Conservation (phyloP, 1,140 invertebrate genomes). For the Eubasilissa regina region DNA sequence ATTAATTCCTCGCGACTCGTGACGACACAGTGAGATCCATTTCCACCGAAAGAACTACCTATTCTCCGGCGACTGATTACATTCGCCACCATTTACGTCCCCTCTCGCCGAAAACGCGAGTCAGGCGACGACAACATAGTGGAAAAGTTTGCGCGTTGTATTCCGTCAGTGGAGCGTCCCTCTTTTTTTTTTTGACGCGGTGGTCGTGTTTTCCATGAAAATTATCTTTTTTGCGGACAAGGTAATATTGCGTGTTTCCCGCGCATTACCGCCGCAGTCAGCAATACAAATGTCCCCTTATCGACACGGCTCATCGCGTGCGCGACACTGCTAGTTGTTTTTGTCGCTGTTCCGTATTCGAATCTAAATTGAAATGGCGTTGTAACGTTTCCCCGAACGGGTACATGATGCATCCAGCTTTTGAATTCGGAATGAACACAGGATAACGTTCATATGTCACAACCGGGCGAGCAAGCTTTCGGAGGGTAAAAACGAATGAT, state of each 20-base stretch:
- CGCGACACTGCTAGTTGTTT: slow-evolving; percentile 31
- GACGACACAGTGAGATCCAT: slow-evolving; percentile 20
- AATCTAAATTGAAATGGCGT: slow-evolving; percentile 35
- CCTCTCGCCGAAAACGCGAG: background rate
- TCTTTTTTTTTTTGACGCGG: background rate
- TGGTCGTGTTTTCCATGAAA: background rate
- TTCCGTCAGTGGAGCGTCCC: background rate
- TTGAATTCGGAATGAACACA: background rate
- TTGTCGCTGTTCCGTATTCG: slow-evolving; percentile 5
- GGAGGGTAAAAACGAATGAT: no score
- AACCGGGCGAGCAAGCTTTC: no score
- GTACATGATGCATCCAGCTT: background rate
- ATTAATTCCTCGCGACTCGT: slow-evolving; percentile 35
- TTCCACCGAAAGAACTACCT: slow-evolving; percentile 26
- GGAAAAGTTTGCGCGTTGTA: background rate
- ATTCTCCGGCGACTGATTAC: slow-evolving; percentile 9
- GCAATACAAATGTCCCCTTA: slow-evolving; percentile 38
- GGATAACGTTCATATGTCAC: no score
- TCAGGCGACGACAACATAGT: background rate
- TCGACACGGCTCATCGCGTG: slow-evolving; percentile 35
- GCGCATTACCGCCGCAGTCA: slow-evolving; percentile 26
- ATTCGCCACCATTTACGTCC: slow-evolving; percentile 6
- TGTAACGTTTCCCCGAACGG: slow-evolving; percentile 7
- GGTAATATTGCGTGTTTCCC: slow-evolving; percentile 31
- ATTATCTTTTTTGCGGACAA: background rate